phyloP scores from a whole-genome alignment of 2,113 vertebrate genomes.

The Oriolus oriolus region DNA sequence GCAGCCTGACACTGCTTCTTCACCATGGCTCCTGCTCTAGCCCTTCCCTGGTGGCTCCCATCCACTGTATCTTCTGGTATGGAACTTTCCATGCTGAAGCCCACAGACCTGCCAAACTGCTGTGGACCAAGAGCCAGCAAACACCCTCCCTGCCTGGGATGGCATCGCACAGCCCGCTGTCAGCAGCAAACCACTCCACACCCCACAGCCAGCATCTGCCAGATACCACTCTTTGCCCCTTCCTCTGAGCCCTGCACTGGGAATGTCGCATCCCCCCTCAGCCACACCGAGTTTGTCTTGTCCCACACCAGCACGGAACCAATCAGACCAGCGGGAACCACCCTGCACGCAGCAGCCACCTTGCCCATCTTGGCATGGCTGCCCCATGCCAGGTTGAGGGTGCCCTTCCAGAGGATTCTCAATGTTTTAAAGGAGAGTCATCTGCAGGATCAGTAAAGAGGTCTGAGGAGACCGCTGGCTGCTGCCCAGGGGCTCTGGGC shows the following conservation, averaged over 20 bases:
- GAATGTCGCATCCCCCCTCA: rapidly evolving
- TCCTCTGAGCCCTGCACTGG: not conserved
- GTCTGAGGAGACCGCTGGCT: not conserved
- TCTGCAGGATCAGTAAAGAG: not conserved
- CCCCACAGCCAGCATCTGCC: rapidly evolving
- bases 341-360: rapidly evolving
- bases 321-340: not conserved
- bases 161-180: rapidly evolving
- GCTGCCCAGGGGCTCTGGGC: not conserved
- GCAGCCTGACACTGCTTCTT: not conserved
- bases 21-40: rapidly evolving
- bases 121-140: not conserved
- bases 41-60: not conserved
- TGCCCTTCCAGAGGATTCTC: not conserved
- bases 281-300: not conserved
- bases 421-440: not conserved
- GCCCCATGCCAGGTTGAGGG: not conserved
- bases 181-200: not conserved
- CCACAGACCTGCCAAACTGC: rapidly evolving
- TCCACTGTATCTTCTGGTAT: rapidly evolving
- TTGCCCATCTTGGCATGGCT: not conserved
- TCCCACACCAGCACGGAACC: not conserved
- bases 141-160: not conserved
- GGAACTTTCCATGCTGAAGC: not conserved
- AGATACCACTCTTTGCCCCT: rapidly evolving